These are phyloP conservation scores for Phataginus tetradactyla DNA, from an alignment of 2,797 vertebrate species.

Conservation along the genomic window DNA sequence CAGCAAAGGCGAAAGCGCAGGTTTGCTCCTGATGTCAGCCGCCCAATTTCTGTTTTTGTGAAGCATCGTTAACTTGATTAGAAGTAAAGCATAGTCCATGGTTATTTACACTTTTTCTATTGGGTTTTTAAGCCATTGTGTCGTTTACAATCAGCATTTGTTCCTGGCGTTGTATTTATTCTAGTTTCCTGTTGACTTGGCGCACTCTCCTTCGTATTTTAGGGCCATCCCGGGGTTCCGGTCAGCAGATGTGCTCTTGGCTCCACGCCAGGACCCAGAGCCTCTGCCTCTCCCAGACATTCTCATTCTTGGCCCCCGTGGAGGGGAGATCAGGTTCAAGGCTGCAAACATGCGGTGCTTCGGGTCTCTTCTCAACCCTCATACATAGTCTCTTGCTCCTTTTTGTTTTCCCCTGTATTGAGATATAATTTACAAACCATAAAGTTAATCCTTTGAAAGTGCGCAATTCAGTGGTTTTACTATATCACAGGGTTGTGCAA, in stretches of 20 bases:
- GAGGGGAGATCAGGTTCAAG: neutral
- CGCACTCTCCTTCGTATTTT: neutral
- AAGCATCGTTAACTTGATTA: neutral
- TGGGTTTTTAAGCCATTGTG: neutral
- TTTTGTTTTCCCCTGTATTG: neutral
- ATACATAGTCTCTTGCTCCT: neutral
- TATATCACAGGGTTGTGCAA: neutral
- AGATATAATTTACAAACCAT: neutral
- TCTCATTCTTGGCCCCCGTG: neutral
- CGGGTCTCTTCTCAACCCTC: neutral
- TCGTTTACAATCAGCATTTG: neutral
- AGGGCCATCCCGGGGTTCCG: neutral
- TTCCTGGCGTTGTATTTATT: neutral
- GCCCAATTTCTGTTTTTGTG: neutral
- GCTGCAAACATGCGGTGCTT: neutral
- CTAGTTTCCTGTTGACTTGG: neutral
- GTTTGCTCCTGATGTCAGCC: neutral
- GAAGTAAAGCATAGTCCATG: neutral
- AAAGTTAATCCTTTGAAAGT: neutral
- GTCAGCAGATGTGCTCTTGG: neutral
- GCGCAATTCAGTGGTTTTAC: neutral
- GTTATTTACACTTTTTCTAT: neutral
- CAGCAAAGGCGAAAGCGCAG: neutral
- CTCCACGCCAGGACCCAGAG: neutral
- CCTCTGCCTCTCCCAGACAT: neutral